phyloP scores from a whole-genome alignment of 2,113 vertebrate species.

The Paradoxurus hermaphroditus region DNA sequence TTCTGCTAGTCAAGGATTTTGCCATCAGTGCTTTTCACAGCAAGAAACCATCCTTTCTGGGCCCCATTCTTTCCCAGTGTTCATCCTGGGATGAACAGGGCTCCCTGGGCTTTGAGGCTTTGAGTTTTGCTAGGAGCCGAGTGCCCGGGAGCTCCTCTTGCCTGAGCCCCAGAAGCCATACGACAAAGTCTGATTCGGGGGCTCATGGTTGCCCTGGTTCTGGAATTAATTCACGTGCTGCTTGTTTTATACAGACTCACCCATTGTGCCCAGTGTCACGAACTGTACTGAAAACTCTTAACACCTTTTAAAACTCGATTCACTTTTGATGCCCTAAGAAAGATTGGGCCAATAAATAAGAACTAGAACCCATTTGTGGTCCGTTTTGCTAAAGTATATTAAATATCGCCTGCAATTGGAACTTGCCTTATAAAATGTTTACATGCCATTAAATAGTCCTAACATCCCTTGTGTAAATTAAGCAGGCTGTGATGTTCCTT shows the following conservation, averaged over 20 bases:
- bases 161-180: not conserved
- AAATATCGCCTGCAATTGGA: conserved; percentile 84
- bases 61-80: accelerated
- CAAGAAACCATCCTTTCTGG: not conserved
- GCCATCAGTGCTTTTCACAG: not conserved
- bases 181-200: conserved; percentile 61
- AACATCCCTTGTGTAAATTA: conserved; percentile 86
- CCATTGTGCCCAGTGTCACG: conserved; percentile 80
- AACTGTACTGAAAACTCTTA: conserved; percentile 85
- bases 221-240: conserved; percentile 82
- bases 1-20: not conserved
- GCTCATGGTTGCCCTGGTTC: conserved; percentile 66
- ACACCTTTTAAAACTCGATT: conserved; percentile 85
- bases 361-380: conserved; percentile 84
- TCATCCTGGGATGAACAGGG: not conserved
- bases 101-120: not conserved
- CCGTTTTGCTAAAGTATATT: conserved; percentile 84
- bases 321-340: conserved; percentile 82
- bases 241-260: conserved; percentile 77
- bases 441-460: conserved; percentile 86
- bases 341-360: conserved; percentile 81
- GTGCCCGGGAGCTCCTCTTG: not conserved
- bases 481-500: conserved; percentile 81
- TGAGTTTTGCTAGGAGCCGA: not conserved
- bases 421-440: conserved; percentile 88